phyloP scores from a whole-genome alignment of 2,888 invertebrate genomes.

The Aleiodes alternator region DNA sequence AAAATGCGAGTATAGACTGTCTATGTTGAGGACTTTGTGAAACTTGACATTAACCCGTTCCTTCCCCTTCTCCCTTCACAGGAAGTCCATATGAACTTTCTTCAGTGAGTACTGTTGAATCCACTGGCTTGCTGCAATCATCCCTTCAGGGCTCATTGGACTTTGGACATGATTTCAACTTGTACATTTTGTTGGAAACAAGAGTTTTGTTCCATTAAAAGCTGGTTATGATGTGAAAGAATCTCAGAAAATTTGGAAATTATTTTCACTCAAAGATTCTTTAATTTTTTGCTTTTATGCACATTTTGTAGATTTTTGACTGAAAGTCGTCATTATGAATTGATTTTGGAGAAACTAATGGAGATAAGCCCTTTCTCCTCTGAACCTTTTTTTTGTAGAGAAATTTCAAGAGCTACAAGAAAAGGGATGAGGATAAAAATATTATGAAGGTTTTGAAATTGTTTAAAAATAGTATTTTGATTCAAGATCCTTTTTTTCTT shows the following conservation, averaged over 20 bases:
- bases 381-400: no score
- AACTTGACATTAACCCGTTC: slow-evolving; percentile 73
- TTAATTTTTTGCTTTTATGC: neutral
- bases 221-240: neutral
- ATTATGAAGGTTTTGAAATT: no score
- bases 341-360: no score
- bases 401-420: no score
- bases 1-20: slow-evolving; percentile 80
- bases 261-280: neutral
- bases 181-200: slow-evolving; percentile 66
- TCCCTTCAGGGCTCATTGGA: slow-evolving; percentile 71
- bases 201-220: slow-evolving; percentile 10
- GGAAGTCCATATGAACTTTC: slow-evolving; percentile 70
- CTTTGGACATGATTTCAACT: slow-evolving; percentile 71
- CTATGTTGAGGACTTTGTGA: slow-evolving; percentile 78
- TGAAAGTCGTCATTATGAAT: no score
- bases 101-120: slow-evolving; percentile 53
- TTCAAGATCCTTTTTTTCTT: no score
- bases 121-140: slow-evolving; percentile 62
- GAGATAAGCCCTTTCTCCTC: no score
- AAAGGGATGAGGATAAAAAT: no score
- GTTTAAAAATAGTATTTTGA: no score
- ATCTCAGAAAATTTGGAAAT: neutral
- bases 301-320: neutral
- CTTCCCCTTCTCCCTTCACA: slow-evolving; percentile 34